A percentile compares a stretch with the other conserved stretches of the same genome.
Conservation (phyloP, 2,888 invertebrate genomes). For the Drosophila pseudotalamancana region DNA sequence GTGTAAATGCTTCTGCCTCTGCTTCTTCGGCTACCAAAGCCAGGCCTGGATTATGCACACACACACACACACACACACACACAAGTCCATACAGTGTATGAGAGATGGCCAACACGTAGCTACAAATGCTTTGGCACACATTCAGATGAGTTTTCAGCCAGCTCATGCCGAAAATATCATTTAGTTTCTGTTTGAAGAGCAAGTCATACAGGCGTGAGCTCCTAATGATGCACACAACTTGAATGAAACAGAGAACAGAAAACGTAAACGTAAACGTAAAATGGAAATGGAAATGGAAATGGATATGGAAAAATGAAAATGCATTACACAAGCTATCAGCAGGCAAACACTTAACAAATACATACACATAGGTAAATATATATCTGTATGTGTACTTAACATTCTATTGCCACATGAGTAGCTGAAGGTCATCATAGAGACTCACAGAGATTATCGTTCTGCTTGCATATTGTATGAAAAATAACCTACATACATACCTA, state of each 20-base stretch:
- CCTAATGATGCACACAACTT: slow-evolving; percentile 41
- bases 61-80: not conserved
- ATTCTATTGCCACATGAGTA: not conserved
- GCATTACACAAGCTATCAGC: slow-evolving; percentile 13
- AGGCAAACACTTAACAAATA: slow-evolving; percentile 28
- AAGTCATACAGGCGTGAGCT: slow-evolving; percentile 49
- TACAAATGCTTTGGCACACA: slow-evolving; percentile 31
- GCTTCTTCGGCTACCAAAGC: slow-evolving; percentile 5
- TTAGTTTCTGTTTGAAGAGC: slow-evolving; percentile 51
- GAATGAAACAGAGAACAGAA: slow-evolving; percentile 3
- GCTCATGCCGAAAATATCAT: slow-evolving; percentile 60
- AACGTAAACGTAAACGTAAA: not conserved
- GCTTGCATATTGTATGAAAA: no score
- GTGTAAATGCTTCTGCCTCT: slow-evolving; percentile 51
- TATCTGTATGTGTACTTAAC: not conserved
- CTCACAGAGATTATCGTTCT: not conserved
- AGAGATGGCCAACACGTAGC: slow-evolving; percentile 4
- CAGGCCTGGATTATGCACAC: slow-evolving; percentile 55
- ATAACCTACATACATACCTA: no score
- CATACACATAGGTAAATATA: not conserved
- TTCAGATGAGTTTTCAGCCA: slow-evolving; percentile 26
- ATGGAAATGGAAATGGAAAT: no score
- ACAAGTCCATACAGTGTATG: not conserved
- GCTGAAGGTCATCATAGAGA: slow-evolving; percentile 20
- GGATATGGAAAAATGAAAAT: slow-evolving; percentile 15